Conservation (phyloP, 2,113 vertebrate genomes). For the Xiphophorus couchianus region DNA sequence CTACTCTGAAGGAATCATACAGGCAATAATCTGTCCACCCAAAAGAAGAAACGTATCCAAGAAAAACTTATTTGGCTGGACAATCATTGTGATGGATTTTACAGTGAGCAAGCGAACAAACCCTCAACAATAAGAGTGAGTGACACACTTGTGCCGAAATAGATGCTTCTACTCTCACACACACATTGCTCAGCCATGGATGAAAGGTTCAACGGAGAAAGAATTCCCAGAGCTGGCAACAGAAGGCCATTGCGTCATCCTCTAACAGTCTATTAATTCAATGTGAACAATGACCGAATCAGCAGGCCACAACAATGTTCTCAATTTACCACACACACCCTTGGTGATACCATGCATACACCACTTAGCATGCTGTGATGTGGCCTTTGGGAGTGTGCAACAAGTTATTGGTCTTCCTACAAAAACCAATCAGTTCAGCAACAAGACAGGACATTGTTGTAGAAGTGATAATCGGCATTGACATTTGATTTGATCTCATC, state of each 20-base stretch:
- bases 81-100: too few relatives aligned
- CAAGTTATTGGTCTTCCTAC: background rate
- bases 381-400: background rate
- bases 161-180: conserved; percentile 7
- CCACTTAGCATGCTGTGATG: background rate
- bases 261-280: conserved; percentile 12
- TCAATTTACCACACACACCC: background rate
- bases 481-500: background rate
- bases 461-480: background rate
- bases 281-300: conserved; percentile 24
- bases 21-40: too few relatives aligned
- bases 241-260: conserved; percentile 6
- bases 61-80: too few relatives aligned
- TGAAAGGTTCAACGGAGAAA: conserved; percentile 33
- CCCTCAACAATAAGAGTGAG: too few relatives aligned
- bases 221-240: conserved; percentile 48
- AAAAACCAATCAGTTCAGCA: background rate
- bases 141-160: too few relatives aligned
- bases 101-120: too few relatives aligned
- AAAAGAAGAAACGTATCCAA: too few relatives aligned
- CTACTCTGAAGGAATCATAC: too few relatives aligned
- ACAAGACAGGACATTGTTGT: background rate
- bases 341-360: background rate
- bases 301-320: background rate
- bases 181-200: conserved; percentile 32